These are phyloP conservation scores for Neelides folsomi DNA, from an alignment of 2,888 invertebrate genomes.

Conservation along the genomic window DNA sequence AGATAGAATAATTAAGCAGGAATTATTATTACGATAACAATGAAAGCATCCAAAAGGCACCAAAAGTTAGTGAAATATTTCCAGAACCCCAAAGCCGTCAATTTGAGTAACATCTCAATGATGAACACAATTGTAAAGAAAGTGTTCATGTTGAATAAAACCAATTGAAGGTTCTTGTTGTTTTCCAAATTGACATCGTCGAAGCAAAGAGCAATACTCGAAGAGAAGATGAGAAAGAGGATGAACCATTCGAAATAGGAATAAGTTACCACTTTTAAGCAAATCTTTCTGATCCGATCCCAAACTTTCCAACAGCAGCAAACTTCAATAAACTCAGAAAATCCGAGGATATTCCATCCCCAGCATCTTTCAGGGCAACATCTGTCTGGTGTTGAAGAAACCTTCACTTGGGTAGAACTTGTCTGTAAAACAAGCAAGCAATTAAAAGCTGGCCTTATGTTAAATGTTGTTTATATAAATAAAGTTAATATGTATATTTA, in stretches of 20 bases:
- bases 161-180: conserved; percentile 64
- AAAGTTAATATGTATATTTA: too few species aligned
- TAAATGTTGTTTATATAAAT: too few species aligned
- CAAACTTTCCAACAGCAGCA: conserved; percentile 38
- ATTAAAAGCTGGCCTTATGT: too few species aligned
- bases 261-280: conserved; percentile 74
- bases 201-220: conserved; percentile 86
- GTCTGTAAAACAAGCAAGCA: too few species aligned
- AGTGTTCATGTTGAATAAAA: conserved; percentile 80
- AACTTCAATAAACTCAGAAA: too few species aligned
- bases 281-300: conserved; percentile 56
- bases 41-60: conserved; percentile 90
- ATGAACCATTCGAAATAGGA: conserved; percentile 90
- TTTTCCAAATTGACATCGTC: conserved; percentile 89
- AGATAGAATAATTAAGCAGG: conserved; percentile 1
- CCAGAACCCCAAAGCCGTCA: conserved; percentile 86
- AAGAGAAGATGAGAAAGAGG: conserved; percentile 79
- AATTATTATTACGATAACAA: conserved; percentile 76
- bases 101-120: conserved; percentile 88
- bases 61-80: conserved; percentile 93
- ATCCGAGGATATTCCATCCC: too few species aligned
- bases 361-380: not conserved
- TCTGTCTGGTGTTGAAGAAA: not conserved
- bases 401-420: not conserved
- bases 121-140: conserved; percentile 82